phyloP scores from a whole-genome alignment of 2,113 vertebrate genomes.

The Myanophis thanlyinensis region DNA sequence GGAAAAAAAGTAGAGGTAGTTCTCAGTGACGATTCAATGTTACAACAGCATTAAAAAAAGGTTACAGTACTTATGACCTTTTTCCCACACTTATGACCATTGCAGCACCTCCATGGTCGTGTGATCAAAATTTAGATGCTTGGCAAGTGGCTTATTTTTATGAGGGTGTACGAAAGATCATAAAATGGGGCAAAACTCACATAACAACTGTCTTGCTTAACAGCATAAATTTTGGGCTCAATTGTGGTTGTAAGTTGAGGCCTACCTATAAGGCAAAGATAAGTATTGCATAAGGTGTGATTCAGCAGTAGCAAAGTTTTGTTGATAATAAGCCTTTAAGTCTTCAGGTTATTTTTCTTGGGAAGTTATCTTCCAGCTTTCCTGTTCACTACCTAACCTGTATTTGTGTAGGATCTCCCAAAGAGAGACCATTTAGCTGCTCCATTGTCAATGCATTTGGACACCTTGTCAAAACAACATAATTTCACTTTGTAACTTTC shows the following conservation, averaged over 20 bases:
- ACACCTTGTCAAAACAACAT: slow-evolving; percentile 89
- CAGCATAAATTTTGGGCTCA: neutral
- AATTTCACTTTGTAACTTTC: slow-evolving; percentile 80
- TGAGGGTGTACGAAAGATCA: neutral
- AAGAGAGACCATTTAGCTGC: slow-evolving; percentile 62
- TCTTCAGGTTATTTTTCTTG: slow-evolving; percentile 54
- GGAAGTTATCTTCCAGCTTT: slow-evolving; percentile 5
- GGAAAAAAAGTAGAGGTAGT: neutral
- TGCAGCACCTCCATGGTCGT: neutral
- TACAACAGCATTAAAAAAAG: neutral
- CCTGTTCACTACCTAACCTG: slow-evolving; percentile 19
- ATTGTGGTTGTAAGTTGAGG: neutral
- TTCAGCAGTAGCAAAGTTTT: slow-evolving; percentile 42
- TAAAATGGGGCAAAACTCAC: neutral
- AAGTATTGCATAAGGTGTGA: slow-evolving; percentile 29
- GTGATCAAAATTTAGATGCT: neutral
- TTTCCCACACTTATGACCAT: neutral
- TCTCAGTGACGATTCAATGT: neutral
- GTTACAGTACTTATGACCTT: neutral
- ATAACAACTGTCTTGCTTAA: neutral
- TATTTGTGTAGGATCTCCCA: slow-evolving; percentile 38
- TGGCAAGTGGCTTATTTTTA: neutral
- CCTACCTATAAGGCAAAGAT: neutral
- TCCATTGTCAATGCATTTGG: slow-evolving; percentile 75
- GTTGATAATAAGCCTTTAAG: slow-evolving; percentile 56